These are phyloP conservation scores for Temnothorax longispinosus DNA, from an alignment of 1,140 invertebrate species.

Conservation along the genomic window DNA sequence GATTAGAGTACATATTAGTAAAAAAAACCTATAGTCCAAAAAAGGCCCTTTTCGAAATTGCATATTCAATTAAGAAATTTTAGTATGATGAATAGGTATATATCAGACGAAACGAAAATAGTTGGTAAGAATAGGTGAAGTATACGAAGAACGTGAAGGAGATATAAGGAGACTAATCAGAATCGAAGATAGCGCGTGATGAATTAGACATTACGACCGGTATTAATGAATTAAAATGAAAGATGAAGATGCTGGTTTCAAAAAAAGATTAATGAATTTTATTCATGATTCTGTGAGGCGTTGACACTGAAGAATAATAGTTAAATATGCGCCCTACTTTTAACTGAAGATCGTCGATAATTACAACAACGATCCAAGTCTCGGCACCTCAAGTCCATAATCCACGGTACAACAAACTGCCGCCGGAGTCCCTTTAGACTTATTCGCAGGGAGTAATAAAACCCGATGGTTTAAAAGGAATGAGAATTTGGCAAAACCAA, in stretches of 20 bases:
- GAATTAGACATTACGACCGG: constrained; percentile 7
- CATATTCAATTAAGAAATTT: background rate
- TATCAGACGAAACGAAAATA: background rate
- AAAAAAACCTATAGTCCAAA: no score
- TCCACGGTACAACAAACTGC: constrained; percentile 5
- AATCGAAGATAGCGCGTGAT: constrained; percentile 2
- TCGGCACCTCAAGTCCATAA: background rate
- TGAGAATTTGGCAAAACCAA: constrained; percentile 46
- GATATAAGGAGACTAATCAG: background rate
- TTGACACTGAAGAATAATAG: constrained; percentile 27
- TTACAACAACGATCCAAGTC: constrained; percentile 9
- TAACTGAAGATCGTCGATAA: background rate
- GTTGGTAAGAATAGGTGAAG: background rate
- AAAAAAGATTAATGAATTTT: constrained; percentile 45
- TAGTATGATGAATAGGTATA: background rate
- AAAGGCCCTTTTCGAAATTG: background rate
- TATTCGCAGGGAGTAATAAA: constrained; percentile 38
- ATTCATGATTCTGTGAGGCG: constrained; percentile 14
- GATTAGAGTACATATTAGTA: no score
- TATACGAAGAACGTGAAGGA: background rate
- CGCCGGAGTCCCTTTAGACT: background rate
- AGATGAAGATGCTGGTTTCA: background rate
- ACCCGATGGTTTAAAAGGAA: constrained; percentile 35
- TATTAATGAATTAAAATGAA: constrained; percentile 37
- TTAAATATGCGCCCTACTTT: background rate